phyloP scores from a whole-genome alignment of 2,797 vertebrate species.

The Cyprinodon diabolis region DNA sequence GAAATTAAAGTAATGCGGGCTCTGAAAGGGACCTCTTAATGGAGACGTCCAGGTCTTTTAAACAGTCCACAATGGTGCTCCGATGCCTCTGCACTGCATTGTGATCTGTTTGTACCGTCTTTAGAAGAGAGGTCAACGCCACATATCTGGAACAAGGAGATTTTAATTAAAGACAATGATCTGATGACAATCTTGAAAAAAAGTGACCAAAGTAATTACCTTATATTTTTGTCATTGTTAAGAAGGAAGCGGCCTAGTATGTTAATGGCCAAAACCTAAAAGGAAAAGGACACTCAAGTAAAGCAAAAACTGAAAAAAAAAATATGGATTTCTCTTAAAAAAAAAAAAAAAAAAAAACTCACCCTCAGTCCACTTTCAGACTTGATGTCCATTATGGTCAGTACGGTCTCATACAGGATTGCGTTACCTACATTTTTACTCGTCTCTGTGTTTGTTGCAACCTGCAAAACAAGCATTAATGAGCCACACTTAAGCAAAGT shows the following conservation, averaged over 20 bases:
- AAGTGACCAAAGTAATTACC: constrained; percentile 72
- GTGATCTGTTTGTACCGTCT: constrained; percentile 99
- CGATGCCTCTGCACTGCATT: constrained; percentile 98
- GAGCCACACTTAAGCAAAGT: not conserved
- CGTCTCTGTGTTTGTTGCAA: constrained; percentile 99
- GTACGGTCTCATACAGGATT: constrained; percentile 98
- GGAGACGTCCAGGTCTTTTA: constrained; percentile 98
- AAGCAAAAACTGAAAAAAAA: not conserved
- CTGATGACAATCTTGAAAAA: not conserved
- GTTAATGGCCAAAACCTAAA: constrained; percentile 98
- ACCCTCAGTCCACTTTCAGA: constrained; percentile 98
- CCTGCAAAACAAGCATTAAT: constrained; percentile 75
- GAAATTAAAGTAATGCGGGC: not conserved
- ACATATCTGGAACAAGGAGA: constrained; percentile 85
- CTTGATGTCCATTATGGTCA: constrained; percentile 99
- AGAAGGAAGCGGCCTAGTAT: constrained; percentile 98
- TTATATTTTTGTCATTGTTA: constrained; percentile 99
- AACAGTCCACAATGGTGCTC: constrained; percentile 98
- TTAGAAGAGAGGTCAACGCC: constrained; percentile 97
- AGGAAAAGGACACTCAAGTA: constrained; percentile 23
- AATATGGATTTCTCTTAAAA: not conserved
- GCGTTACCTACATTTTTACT: constrained; percentile 99
- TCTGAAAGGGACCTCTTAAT: constrained; percentile 89
- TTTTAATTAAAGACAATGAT: constrained; percentile 19
- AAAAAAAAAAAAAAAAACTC: constrained; percentile 52